Evolutionary conservation across 2,797 vertebrate species (phyloP), one percentile per base, ranked within the genome.

Genomic region (Danio tinwini): DNA sequence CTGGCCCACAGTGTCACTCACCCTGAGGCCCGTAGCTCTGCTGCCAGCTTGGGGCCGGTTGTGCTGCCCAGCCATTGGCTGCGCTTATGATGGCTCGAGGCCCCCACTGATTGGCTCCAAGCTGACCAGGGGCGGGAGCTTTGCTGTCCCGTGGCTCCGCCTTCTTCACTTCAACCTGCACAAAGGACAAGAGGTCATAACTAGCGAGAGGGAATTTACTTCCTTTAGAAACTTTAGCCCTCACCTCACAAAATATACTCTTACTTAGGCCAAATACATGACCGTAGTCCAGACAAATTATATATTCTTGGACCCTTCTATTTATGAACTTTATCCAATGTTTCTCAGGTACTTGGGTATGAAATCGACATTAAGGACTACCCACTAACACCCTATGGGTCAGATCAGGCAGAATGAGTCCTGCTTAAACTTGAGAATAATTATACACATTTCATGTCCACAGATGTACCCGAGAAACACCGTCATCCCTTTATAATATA

Each of bases 111-210:
- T 94, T 95, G 89, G 96, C 93, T 79, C 95, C 94, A 2, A 96
- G 94, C 11, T 97, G 96, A 85, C 96, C 96, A 16, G 94, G 90
- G 6, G 91, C 88, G 76, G 97, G 97, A 92, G 94, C 96, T 93
- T 99, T 99, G 93, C 95, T 98, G 84, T 99, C 98, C 16, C 98
- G 96, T 81, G 98, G 98, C 73, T 99, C 98, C 0, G 98, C 98
- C 19, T 98, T 97, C 87, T 99, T 99, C 87, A 99, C 98, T 93
- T 99, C 98, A 94, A 99, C 98, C 98, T 99, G 92, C 88, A 96
- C 91, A 94, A 96, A 97, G 96, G 92, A 93, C 93, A 93, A 85
- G 92, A 84, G 67, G 81, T 71, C 53, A 86, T 78, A 85, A 88
- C 95, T 87, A 96, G 94, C 88, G 87, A 90, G 80, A 88, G 83